These are phyloP conservation scores for Rhyacophila evoluta DNA, from an alignment of 2,888 invertebrate species.

Conservation along the genomic window DNA sequence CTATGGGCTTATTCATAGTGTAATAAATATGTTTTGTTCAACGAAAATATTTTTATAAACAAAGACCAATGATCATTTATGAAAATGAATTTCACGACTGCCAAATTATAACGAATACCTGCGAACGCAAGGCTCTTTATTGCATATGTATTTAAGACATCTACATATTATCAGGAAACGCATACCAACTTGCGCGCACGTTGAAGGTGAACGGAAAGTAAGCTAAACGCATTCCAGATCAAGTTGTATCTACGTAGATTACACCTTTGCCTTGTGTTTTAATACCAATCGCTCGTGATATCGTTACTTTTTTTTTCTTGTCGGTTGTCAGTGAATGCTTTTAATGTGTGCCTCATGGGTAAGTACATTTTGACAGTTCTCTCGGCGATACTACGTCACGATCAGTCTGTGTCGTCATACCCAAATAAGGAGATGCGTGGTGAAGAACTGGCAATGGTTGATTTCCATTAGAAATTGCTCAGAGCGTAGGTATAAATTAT, in stretches of 20 bases:
- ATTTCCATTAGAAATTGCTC: conserved; percentile 2
- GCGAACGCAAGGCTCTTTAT: not conserved
- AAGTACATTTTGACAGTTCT: conserved; percentile 8
- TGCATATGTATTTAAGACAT: not conserved
- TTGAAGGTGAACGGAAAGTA: conserved; percentile 22
- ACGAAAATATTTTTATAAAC: too few species aligned
- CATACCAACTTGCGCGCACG: not conserved
- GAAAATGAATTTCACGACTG: too few species aligned
- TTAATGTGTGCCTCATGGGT: not conserved
- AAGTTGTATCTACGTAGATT: not conserved
- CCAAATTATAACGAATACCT: too few species aligned
- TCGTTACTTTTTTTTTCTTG: not conserved
- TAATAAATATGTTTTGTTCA: too few species aligned
- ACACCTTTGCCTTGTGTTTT: not conserved
- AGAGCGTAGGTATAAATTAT: too few species aligned
- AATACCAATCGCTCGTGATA: not conserved
- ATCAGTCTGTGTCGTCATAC: conserved; percentile 10
- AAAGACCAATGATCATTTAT: too few species aligned
- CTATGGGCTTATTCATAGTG: too few species aligned
- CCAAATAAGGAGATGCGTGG: conserved; percentile 22
- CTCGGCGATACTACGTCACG: conserved; percentile 2
- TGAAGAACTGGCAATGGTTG: not conserved
- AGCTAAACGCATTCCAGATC: conserved; percentile 22
- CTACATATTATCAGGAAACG: not conserved
- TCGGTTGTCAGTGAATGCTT: not conserved